Base-by-base conservation (phyloP, 2,888 invertebrate genomes). In the Antheraea assamensis region DNA sequence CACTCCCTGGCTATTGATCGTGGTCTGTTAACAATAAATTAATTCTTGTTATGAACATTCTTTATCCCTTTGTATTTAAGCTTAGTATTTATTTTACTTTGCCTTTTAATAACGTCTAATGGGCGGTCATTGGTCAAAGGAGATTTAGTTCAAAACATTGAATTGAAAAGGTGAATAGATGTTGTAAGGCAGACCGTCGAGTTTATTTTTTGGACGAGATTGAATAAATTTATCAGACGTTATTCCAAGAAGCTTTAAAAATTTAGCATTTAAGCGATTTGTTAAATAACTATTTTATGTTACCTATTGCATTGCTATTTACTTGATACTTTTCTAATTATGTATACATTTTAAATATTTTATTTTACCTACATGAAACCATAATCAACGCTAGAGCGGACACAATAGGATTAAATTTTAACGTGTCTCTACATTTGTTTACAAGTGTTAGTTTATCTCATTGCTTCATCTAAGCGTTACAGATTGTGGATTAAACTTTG, bases 1-100 rank as follows among this genome's bases (percentile, higher is more conserved):
- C 94, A 94, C 94, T 92, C 91, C 88, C 83, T 82, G 85, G 85
- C 92, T 90, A 92, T 93, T 93, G 92, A 94, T 92, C 90, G 91
- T 86, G 89, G 91, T 87, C 87, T 85, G 85, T 87, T 90, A 81
- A 92, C 90, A 91, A 93, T 92, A 92, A 93, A 94, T 93, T 93
- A 93, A 94, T 92, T 92, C 93, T 88, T 91, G 92, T 93, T 94
- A 93, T 93, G 89, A 94, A 87, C 91, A 91, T 93, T 92, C 68
- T 92, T 93, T 92, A 92, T 89, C 79, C 88, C 80, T 92, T 93
- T 94, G 92, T 93, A 82, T 87, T 88, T 83, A 81, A 84, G 81
- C 78, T 79, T 84, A 84, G 87, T 91, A 90, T 92, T 92, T 92
- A 92, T 92, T 91, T 92, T 89, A 89, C 74, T 72, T 72, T 55